These are phyloP conservation scores for Acrocephalus kingi DNA, from an alignment of 2,113 vertebrate genomes.

Conservation along the genomic window DNA sequence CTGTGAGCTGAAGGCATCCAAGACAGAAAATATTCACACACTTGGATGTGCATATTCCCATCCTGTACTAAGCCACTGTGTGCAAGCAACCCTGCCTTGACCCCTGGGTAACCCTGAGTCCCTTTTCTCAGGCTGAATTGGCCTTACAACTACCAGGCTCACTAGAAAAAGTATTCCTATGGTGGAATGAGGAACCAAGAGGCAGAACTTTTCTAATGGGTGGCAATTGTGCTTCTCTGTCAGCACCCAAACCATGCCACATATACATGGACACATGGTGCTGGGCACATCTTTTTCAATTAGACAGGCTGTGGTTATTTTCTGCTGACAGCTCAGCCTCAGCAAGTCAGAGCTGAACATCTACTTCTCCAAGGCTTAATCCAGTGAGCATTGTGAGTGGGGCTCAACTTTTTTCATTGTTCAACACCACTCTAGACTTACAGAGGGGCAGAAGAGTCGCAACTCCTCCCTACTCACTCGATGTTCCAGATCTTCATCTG, in stretches of 20 bases:
- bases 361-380: background rate
- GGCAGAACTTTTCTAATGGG: conserved; percentile 23
- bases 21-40: background rate
- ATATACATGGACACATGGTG: rapidly evolving
- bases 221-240: conserved; percentile 1
- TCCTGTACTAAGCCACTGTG: background rate
- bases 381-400: background rate
- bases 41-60: background rate
- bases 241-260: background rate
- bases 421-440: background rate
- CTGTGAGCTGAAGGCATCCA: background rate
- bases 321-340: background rate
- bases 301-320: background rate
- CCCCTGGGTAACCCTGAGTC: background rate
- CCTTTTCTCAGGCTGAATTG: background rate
- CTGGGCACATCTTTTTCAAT: background rate
- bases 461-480: background rate
- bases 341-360: background rate
- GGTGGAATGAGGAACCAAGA: conserved; percentile 33
- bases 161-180: conserved; percentile 18
- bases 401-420: background rate
- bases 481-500: background rate
- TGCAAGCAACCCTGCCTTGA: background rate
- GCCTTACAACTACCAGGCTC: conserved; percentile 22
- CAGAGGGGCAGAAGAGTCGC: background rate